These are phyloP conservation scores for Nebria salina DNA, from an alignment of 2,888 invertebrate genomes.

Conservation along the genomic window DNA sequence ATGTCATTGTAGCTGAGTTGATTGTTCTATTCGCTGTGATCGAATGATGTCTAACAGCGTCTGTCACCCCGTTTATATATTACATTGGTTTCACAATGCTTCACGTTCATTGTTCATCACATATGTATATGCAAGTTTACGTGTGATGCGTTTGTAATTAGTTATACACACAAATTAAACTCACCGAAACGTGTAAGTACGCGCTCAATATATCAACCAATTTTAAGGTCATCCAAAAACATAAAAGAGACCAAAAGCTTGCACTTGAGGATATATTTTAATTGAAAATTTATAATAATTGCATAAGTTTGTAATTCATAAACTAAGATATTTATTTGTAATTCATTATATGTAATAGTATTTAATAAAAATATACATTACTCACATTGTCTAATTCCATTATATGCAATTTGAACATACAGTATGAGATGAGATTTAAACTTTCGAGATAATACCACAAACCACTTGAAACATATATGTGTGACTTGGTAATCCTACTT, in stretches of 20 bases:
- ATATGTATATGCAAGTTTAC: conserved; percentile 3
- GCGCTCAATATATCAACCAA: background rate
- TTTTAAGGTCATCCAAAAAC: background rate
- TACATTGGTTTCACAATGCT: conserved; percentile 13
- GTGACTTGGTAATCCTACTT: background rate
- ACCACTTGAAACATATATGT: background rate
- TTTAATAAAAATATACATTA: no score
- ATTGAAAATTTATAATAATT: no score
- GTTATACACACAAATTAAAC: background rate
- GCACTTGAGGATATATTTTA: no score
- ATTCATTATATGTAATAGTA: no score
- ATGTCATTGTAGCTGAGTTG: conserved; percentile 39
- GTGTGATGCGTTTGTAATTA: conserved; percentile 7
- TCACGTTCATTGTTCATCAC: conserved; percentile 18
- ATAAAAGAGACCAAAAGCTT: background rate
- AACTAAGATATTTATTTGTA: no score
- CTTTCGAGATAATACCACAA: background rate
- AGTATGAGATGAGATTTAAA: background rate
- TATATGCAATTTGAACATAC: background rate
- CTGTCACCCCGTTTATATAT: conserved; percentile 40
- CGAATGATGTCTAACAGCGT: conserved; percentile 32
- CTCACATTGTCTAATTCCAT: background rate
- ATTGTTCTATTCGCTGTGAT: conserved; percentile 37
- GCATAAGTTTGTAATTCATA: no score
- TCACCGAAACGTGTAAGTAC: background rate